Base-by-base conservation (phyloP, 2,888 invertebrate genomes). In the Melitaea athalia region DNA sequence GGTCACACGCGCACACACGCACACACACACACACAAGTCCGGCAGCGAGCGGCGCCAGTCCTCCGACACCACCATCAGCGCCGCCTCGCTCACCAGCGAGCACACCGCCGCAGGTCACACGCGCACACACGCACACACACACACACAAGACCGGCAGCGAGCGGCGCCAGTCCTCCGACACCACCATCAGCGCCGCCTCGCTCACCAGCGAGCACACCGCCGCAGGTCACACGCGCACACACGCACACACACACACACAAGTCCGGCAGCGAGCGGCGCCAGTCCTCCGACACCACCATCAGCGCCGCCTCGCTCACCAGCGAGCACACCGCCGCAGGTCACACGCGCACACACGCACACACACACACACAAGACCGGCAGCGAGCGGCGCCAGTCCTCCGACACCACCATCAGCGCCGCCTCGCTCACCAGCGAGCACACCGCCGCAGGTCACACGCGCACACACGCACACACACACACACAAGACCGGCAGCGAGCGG, bases 381-480 rank as follows among this genome's bases (percentile, higher is more conserved):
- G 89, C 74, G 92, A 93, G 72, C 91, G 94, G 0, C 89, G 94
- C 47, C 86, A 93, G 70, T 94, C 95, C 0, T 88, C 90, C 0
- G 92, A 92, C 71, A 95, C 95, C 63, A 95, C 95, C 0, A 88
- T 94, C 75, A 95, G 95, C 43, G 95, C 94, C 5, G 94, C 94
- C 0, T 95, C 95, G 0, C 78, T 95, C 62, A 93, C 93, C 70
- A 94, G 93, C 71, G 94, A 94, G 75, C 92, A 91, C 75, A 91
- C 90, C 5, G 87, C 88, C 17, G 88, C 91, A 33, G 92, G 91
- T 89, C 47, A 45, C 45, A 11, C 47, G 47, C 47, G n/a, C 47
- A 6, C 24, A 24, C 24, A 24, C 24, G n/a, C n/a, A n/a, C n/a
- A 3, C 3, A 7, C 45, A 5, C 24, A 8, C 95, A 3, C 94